Base-by-base conservation (phyloP, 2,797 vertebrate species). In the Muscicapa striata region DNA sequence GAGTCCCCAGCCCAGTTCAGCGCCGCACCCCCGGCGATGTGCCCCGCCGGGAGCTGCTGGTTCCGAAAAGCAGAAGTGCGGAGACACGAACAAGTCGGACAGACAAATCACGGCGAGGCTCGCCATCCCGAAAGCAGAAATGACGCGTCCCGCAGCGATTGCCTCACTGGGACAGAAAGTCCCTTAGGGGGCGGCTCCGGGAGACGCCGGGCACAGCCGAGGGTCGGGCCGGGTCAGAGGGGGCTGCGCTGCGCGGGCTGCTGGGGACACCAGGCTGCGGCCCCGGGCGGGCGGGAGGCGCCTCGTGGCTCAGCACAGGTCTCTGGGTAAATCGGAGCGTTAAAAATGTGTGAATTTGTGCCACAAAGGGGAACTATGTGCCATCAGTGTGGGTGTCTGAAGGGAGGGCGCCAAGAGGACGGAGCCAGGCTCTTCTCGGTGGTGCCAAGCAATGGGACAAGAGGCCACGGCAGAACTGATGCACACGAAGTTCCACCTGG, bases 141-240 rank as follows among this genome's bases (percentile, higher is more conserved):
- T 6, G 26, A 16, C 18, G 11, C 13, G 24, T 62, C 45, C 11
- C 17, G 5, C n/a, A 1, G 61, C 32, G 9, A 24, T 26, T 6
- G 57, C 61, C 41, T 22, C 20, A 5, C 9, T 20, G 59, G 15
- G 13, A 10, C 40, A 66, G 27, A 40, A 16, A 34, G 19, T 32
- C 43, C 36, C 49, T 13, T 2, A 14, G 7, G 7, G 11, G 34
- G 4, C 2, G 1, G 52, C 62, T 29, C 7, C 10, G 29, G 40
- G 29, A 8, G 13, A 2, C 5, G 3, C 41, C 3, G 13, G 8
- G 55, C 41, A 5, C 4, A 46, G 13, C 16, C 15, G 2, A 18
- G 55, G 46, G 63, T 10, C 54, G 9, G 9, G 27, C 21, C 30
- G 3, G 18, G 7, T 10, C 13, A 9, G 62, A 8, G 4, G 10